Conservation (phyloP, 92 coral and sea anemone genomes). For the Chrysogorgia sp. region DNA sequence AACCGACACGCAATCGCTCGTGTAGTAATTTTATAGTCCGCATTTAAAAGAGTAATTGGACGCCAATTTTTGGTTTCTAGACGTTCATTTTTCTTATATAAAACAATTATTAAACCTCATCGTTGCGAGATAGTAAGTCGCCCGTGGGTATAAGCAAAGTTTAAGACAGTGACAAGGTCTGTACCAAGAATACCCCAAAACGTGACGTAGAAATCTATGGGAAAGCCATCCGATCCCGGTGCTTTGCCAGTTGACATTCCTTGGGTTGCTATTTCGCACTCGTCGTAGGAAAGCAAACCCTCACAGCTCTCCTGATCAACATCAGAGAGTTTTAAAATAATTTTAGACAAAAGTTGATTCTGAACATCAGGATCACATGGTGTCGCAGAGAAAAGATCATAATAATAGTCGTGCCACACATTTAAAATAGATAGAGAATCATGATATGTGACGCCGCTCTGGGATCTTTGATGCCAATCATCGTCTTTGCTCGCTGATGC, state of each 20-base stretch:
- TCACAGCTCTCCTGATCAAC: conserved; percentile 16
- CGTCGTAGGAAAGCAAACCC: conserved; percentile 1
- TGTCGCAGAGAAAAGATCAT: conserved; percentile 3
- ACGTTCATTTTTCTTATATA: conserved; percentile 11
- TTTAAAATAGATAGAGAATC: conserved; percentile 17
- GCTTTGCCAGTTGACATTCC: conserved; percentile 39
- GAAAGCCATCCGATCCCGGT: conserved; percentile 39
- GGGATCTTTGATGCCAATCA: conserved; percentile 31
- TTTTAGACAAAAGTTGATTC: background rate
- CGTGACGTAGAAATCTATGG: conserved; percentile 19
- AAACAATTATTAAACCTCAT: conserved; percentile 17
- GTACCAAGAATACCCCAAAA: conserved; percentile 27
- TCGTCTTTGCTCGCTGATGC: conserved; percentile 21
- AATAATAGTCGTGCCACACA: conserved; percentile 18
- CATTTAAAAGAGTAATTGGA: conserved; percentile 49
- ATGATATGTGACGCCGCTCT: background rate
- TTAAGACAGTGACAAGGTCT: conserved; percentile 24
- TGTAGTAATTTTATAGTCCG: conserved; percentile 55
- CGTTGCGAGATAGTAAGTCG: conserved; percentile 41
- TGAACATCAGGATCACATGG: background rate
- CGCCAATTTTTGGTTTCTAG: conserved; percentile 51
- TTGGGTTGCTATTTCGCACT: conserved; percentile 10
- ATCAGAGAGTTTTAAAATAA: background rate
- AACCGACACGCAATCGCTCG: conserved; percentile 55
- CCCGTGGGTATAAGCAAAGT: conserved; percentile 23